Evolutionary conservation across 2,797 vertebrate genomes (phyloP).

Genomic region (Pangasius djambal): DNA sequence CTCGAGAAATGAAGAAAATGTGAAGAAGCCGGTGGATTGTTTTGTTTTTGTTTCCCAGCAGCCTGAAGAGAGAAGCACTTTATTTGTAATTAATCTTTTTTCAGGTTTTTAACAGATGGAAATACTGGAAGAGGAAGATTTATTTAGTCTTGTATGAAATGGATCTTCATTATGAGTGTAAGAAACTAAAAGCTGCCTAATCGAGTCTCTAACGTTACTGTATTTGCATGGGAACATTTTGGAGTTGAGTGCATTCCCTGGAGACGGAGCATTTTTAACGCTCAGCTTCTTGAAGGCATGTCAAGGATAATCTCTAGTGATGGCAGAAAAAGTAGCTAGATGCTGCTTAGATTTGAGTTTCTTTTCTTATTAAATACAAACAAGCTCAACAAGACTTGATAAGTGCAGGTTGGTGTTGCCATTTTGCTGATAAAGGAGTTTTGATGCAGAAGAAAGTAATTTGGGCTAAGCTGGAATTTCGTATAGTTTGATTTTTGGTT

Average conservation of each 20-base stretch:
- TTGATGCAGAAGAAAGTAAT: not conserved
- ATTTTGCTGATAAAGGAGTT: not conserved
- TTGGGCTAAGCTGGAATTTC: not conserved
- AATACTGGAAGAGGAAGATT: not conserved
- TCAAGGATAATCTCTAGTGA: not conserved
- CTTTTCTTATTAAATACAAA: not conserved
- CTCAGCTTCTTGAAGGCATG: no score
- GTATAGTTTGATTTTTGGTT: not conserved
- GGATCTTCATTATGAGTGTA: slow-evolving; percentile 24
- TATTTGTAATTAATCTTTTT: slow-evolving; percentile 12
- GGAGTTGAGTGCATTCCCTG: not conserved
- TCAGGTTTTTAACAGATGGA: not conserved
- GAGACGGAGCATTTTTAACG: not conserved
- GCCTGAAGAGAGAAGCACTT: slow-evolving; percentile 9
- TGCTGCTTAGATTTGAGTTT: not conserved
- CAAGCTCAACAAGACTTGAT: not conserved
- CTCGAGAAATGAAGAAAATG: slow-evolving; percentile 12
- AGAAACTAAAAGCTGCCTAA: not conserved
- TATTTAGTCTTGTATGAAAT: slow-evolving; percentile 3
- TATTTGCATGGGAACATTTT: not conserved
- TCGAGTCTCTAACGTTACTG: not conserved
- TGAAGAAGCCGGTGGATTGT: slow-evolving; percentile 10
- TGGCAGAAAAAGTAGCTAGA: not conserved
- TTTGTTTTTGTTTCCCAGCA: slow-evolving; percentile 12
- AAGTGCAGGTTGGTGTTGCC: not conserved